Evolutionary conservation across 2,888 invertebrate species (phyloP), one percentile per base, ranked within the genome.

Genomic region (Ichneumoninae sp.): DNA sequence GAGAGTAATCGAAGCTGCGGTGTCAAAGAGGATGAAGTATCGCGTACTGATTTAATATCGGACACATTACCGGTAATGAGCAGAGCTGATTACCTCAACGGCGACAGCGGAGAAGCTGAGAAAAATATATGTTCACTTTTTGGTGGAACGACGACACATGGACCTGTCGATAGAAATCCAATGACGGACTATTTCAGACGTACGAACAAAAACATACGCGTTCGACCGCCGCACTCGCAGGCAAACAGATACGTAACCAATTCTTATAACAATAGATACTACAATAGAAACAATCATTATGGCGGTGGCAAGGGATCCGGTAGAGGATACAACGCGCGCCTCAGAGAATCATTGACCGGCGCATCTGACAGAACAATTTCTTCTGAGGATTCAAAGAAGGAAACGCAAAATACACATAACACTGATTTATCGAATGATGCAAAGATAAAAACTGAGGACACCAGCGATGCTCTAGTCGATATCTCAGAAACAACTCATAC

Each of bases 261-360:
- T 80, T 6, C 71, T 0, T 77, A 72, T 57, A 66, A 66, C 57
- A 71, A 82, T 33, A 74, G 80, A 62, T 85, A 83, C 66, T 85
- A 83, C 79, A 86, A 86, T 57, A 75, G 71, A 57, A 80, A 82
- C 36, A 79, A 36, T 69, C 69, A 81, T 60, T 86, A 83, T 22
- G 76, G 82, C 19, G 19, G 69, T 36, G 62, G 60, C n/a, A 77
- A 36, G 36, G 68, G 13, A 57, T 36, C 62, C n/a, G 57, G 50
- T 3, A 77, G 76, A 60, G 69, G 40, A 4, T 65, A 75, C 54
- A 74, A 47, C 66, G 66, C 62, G 4, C 50, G 80, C 19, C 13
- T 33, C 19, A 72, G 26, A 78, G 74, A 82, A 60, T 70, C 60
- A 5, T 10, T 22, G 1, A 33, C 5, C 57, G 5, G 8, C 1